Evolutionary conservation across 1,140 invertebrate species (phyloP), one percentile per base, ranked within the genome.

Genomic region (Drosophila pallidifrons): DNA sequence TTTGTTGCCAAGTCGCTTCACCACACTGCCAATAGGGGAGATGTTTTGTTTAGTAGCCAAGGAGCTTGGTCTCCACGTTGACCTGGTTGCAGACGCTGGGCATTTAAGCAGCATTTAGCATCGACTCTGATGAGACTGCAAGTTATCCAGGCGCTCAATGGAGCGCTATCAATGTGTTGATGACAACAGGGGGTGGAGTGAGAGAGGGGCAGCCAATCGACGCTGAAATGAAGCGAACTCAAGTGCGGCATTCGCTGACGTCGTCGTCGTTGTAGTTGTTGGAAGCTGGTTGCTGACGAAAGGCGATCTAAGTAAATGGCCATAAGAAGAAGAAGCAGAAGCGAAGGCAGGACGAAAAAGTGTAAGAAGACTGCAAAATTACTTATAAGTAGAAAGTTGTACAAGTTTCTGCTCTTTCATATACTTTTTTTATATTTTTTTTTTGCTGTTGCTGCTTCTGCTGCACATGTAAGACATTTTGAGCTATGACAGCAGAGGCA

Each of bases 331-430:
- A 16, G 45, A 47, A 8, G 7, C 35, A 8, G 20, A 16, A 0
- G 3, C 4, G 46, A 47, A 20, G 16, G 13, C 20, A 5, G 10
- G 43, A 49, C 10, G 51, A 15, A 54, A 54, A 35, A 54, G 51
- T 54, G 30, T 54, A 57, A 41, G 64, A 69, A 77, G 52, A 65
- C 64, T 64, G 65, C 60, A 70, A 76, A 87, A 87, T 87, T 87
- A 87, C 82, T 87, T 68, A 77, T 78, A 85, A 85, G 74, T 85
- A 58, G 69, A 89, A 89, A 89, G 81, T 89, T 89, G 82, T 55
- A 64, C 73, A 87, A 87, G 74, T 65, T 72, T 65, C 43, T 58
- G 55, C 70, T 75, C 66, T 75, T 75, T 64, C 66, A 64, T 71
- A 65, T 65, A 54, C 25, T 63, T 65, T 61, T 41, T 46, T 10